Base-by-base conservation (phyloP, 2,888 invertebrate genomes). In the Balanococcus diminutus region DNA sequence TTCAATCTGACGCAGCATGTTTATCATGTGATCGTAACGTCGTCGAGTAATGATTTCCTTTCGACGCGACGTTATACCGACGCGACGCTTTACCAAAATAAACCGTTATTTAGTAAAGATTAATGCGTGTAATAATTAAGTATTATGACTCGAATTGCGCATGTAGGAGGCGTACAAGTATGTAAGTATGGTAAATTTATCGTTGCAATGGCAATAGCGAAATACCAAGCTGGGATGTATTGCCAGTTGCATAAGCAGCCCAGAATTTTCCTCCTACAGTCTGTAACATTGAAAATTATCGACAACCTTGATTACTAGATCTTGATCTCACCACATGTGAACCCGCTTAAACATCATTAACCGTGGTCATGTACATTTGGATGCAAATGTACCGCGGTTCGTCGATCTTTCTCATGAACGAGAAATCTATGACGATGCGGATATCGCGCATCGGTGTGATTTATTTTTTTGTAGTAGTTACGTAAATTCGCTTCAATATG, bases 1-100 rank as follows among this genome's bases (percentile, higher is more conserved):
- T 75, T 75, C 75, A n/a, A n/a, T n/a, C n/a, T n/a, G n/a, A n/a
- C n/a, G n/a, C n/a, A 36, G 75, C 75, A 36, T 75, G 75, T 36
- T 75, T n/a, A 75, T 36, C 75, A 75, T 75, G 75, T 75, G 75
- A 75, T 75, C 36, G 36, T 36, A 75, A 75, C 75, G 75, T 75
- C 75, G 75, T 19, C 75, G 16, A 31, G 75, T 75, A 36, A 36
- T 75, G 75, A 75, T 75, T 75, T 75, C 75, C 75, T 75, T 31
- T 75, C 19, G 36, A 75, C n/a, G n/a, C n/a, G n/a, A n/a, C n/a
- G n/a, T n/a, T n/a, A n/a, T n/a, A n/a, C n/a, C n/a, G n/a, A n/a
- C n/a, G n/a, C n/a, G n/a, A n/a, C 75, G 36, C n/a, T 75, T n/a
- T n/a, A 75, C 36, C 6, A 75, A 16, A 75, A 75, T 75, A 75